phyloP scores from a whole-genome alignment of 2,113 vertebrate genomes.

The Osmerus mordax region DNA sequence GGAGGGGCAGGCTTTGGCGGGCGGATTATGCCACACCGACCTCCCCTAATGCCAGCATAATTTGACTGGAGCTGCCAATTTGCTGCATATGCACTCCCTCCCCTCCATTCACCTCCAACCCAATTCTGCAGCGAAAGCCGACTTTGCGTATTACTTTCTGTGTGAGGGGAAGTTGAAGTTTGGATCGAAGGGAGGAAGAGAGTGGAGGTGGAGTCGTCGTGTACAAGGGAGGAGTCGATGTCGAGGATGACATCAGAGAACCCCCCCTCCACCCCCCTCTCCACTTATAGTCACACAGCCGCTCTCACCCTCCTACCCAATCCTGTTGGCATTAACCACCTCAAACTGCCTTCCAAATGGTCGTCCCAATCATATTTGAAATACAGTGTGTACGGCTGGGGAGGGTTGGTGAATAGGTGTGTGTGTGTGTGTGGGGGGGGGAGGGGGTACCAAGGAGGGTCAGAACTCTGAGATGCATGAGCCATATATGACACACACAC shows the following conservation, averaged over 20 bases:
- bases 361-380: too few species aligned
- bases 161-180: constrained; percentile 57
- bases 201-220: too few species aligned
- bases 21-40: constrained; percentile 70
- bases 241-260: constrained; percentile 35
- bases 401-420: too few species aligned
- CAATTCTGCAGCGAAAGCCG: constrained; percentile 40
- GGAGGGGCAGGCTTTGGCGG: constrained; percentile 63
- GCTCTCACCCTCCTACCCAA: too few species aligned
- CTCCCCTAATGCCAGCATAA: constrained; percentile 75
- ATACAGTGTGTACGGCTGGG: too few species aligned
- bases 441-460: too few species aligned
- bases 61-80: constrained; percentile 79
- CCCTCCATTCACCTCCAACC: constrained; percentile 2
- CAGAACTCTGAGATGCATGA: not conserved
- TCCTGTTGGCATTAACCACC: too few species aligned
- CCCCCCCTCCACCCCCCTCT: too few species aligned
- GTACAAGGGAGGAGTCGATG: constrained; percentile 44
- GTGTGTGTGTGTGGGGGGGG: too few species aligned
- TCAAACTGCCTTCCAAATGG: too few species aligned
- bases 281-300: too few species aligned
- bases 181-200: constrained; percentile 50
- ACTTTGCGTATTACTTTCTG: constrained; percentile 58
- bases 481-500: constrained; percentile 11
- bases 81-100: constrained; percentile 70